Evolutionary conservation across 2,888 invertebrate genomes (phyloP).

Genomic region (Eilema caniola): DNA sequence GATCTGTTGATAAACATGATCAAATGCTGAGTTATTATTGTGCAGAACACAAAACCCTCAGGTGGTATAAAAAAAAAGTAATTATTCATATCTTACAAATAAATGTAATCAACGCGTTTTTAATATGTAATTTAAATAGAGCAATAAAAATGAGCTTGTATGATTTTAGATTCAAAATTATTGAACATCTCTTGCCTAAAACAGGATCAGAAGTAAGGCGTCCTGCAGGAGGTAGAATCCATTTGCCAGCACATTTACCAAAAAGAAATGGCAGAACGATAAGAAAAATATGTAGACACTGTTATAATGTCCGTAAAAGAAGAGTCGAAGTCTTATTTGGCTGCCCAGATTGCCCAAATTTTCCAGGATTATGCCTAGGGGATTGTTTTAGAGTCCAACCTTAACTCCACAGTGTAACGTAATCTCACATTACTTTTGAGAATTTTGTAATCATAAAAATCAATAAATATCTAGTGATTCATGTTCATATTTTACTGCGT

Average conservation of each 20-base stretch:
- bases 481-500: not conserved
- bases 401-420: no score
- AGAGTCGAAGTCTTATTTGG: constrained; percentile 30
- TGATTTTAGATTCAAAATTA: not conserved
- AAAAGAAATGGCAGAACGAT: not conserved
- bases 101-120: constrained; percentile 24
- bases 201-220: no score
- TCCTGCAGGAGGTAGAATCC: constrained; percentile 19
- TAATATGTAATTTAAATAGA: constrained; percentile 8
- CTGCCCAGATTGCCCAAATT: constrained; percentile 32
- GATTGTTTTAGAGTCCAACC: no score
- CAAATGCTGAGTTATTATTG: constrained; percentile 23
- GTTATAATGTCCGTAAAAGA: constrained; percentile 27
- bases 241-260: constrained; percentile 29
- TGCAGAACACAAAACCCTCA: constrained; percentile 22
- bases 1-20: constrained; percentile 23
- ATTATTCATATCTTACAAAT: constrained; percentile 22
- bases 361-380: constrained; percentile 32
- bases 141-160: not conserved
- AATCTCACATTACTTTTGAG: not conserved
- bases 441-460: not conserved
- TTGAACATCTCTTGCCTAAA: no score
- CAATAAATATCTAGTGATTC: not conserved
- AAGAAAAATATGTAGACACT: constrained; percentile 33
- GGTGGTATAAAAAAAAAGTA: constrained; percentile 25